Base-by-base conservation (phyloP, 2,113 vertebrate species). In the Pluvianellus socialis region DNA sequence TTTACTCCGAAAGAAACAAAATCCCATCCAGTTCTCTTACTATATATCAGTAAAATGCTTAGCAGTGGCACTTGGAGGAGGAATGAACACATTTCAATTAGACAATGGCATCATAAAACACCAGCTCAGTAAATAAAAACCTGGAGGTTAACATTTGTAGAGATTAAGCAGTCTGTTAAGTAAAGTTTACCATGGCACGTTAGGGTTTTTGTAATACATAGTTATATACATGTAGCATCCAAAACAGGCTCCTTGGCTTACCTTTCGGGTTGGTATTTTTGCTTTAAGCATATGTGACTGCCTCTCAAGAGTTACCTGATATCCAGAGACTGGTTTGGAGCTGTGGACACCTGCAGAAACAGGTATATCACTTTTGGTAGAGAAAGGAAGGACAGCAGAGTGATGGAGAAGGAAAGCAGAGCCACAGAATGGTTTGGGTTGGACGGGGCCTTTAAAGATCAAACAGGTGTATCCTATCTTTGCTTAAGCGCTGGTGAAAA, bases 101-200 rank as follows among this genome's bases (percentile, higher is more conserved):
- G 88, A 90, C 75, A 94, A 94, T 71, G 85, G 96, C 92, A 91
- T 91, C 92, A 44, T 93, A 96, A 96, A 97, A 35, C 72, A 88
- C 79, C 88, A 88, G 52, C 87, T 83, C 92, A 70, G 87, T 92
- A 72, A 87, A 94, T 94, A 96, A 96, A 82, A 85, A 61, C 92
- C 90, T 86, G 93, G 90, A 97, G 92, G 84, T 94, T 94, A 96
- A 70, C 89, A 93, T 88, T 97, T 97, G 86, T 82, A 79, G 91
- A 95, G 93, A 58, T 96, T 96, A 96, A 97, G 70, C 90, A 90
- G 73, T 88, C 96, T 97, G 95, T 97, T 97, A 97, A 98, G 56
- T 92, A 97, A 98, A 97, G 96, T 91, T 97, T 95, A 86, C 68
- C 22, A 11, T 40, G 59, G 71, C 56, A 53, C 32, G 13, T 74